Conservation (phyloP, 2,888 invertebrate genomes). For the Lucinisca nassula region DNA sequence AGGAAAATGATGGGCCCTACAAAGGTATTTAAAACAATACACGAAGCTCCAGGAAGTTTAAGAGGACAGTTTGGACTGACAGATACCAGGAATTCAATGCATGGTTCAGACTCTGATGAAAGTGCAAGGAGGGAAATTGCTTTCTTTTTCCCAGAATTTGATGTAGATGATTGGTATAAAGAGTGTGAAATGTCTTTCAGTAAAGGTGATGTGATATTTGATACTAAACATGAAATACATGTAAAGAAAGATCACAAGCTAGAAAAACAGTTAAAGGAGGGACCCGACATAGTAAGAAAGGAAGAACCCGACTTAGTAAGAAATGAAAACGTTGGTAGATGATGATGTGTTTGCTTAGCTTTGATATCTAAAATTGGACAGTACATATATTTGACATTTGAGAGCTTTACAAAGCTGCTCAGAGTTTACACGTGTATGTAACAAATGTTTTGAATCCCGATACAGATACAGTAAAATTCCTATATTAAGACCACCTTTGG, state of each 20-base stretch:
- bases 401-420: too few species aligned
- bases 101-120: conserved; percentile 96
- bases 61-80: conserved; percentile 96
- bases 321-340: not conserved
- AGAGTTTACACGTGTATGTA: too few species aligned
- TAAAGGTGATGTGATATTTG: conserved; percentile 74
- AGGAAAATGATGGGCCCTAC: conserved; percentile 96
- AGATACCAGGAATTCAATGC: conserved; percentile 97
- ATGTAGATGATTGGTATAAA: conserved; percentile 91
- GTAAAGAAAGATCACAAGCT: not conserved
- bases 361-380: not conserved
- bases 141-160: conserved; percentile 95
- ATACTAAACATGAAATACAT: conserved; percentile 69
- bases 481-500: too few species aligned
- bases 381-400: too few species aligned
- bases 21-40: conserved; percentile 92
- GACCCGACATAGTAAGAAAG: too few species aligned
- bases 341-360: not conserved
- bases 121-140: conserved; percentile 93
- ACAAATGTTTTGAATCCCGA: too few species aligned
- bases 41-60: conserved; percentile 93
- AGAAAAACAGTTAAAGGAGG: not conserved
- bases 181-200: conserved; percentile 88
- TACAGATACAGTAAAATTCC: too few species aligned
- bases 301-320: not conserved